Evolutionary conservation across 2,888 invertebrate species (phyloP), one percentile per base, ranked within the genome.

Genomic region (Leptarthrus brevirostris): DNA sequence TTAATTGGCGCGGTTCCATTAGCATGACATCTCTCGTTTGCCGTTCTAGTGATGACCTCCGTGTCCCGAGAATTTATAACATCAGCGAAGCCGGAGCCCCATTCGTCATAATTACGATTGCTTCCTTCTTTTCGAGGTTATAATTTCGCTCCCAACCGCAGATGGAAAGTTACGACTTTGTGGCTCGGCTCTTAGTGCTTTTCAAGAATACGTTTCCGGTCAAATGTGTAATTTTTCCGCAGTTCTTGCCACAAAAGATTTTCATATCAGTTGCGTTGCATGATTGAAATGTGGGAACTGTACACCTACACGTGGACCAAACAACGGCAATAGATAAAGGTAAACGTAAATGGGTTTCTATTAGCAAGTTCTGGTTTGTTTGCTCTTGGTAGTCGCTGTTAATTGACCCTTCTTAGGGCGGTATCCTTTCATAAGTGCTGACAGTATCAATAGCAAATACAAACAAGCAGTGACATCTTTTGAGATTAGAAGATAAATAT

Each of bases 1-100:
- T 58, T 58, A 58, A 58, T 58, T 58, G 58, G 58, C 20, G 34
- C 58, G 36, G 58, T 34, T 58, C 58, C 58, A 58, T 58, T 58
- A 58, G 36, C 58, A 58, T 36, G 36, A 58, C 58, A 58, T 58
- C 26, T 58, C 36, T 36, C 10, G 20, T 36, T 36, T n/a, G 3
- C 8, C 3, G 3, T n/a, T 12, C 0, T 0, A 40, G 0, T n/a
- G 5, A 30, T 30, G 30, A 30, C 30, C 30, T 8, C 30, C 8
- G 6, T 12, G n/a, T 40, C 40, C n/a, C 40, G 12, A 40, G 40
- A 40, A 40, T 40, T 40, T 40, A 40, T 40, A 8, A 12, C 12
- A 30, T 30, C 30, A 8, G 2, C 12, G n/a, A 12, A 40, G 40
- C n/a, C 40, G n/a, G 40, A 40, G 40, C n/a, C 40, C 6, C n/a